Evolutionary conservation across 1,140 invertebrate species (phyloP).

Genomic region (Drosophila sechellia): DNA sequence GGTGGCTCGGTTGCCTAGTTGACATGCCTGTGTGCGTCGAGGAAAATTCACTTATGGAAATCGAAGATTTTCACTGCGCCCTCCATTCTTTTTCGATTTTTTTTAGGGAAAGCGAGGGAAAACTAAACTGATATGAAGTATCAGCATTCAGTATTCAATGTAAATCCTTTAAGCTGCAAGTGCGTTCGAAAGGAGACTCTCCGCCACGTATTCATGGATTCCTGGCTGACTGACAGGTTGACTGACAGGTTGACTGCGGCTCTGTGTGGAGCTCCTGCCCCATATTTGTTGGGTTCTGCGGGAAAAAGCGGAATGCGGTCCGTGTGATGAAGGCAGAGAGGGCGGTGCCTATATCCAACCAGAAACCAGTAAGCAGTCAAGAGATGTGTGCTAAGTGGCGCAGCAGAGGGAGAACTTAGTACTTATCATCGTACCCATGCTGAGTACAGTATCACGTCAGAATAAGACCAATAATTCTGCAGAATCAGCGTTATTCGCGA

Average conservation of each 20-base stretch:
- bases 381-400: slow-evolving; percentile 24
- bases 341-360: slow-evolving; percentile 1
- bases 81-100: slow-evolving; percentile 5
- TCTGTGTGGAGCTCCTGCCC: slow-evolving; percentile 21
- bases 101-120: slow-evolving; percentile 29
- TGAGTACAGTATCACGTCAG: not conserved
- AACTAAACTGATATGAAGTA: slow-evolving; percentile 82
- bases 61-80: slow-evolving; percentile 61
- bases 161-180: slow-evolving; percentile 79
- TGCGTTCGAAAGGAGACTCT: slow-evolving; percentile 50
- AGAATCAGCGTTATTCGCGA: not conserved
- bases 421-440: not conserved
- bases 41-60: slow-evolving; percentile 78
- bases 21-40: slow-evolving; percentile 35
- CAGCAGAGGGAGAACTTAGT: slow-evolving; percentile 3
- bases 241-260: slow-evolving; percentile 49
- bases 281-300: slow-evolving; percentile 6
- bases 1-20: slow-evolving; percentile 23
- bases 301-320: slow-evolving; percentile 14
- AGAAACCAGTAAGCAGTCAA: not conserved
- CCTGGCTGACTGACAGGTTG: slow-evolving; percentile 38
- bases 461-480: slow-evolving; percentile 11
- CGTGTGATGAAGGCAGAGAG: slow-evolving; percentile 1
- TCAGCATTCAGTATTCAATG: slow-evolving; percentile 78
- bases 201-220: slow-evolving; percentile 15